Evolutionary conservation across 2,888 invertebrate species (phyloP).

Genomic region (Melinopterus prodromus): DNA sequence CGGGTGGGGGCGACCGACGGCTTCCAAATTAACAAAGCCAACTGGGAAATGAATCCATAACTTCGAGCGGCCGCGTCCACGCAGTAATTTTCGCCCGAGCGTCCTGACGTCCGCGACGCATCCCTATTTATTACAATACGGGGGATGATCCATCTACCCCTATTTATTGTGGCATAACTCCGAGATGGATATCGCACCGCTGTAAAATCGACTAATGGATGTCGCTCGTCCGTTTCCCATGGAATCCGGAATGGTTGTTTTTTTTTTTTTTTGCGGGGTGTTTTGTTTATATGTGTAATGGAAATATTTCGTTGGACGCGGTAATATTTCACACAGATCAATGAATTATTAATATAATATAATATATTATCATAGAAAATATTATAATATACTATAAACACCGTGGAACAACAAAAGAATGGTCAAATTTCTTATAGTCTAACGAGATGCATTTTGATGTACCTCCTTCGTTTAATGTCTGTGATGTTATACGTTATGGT

Average conservation of each 20-base stretch:
- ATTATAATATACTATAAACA: too few species aligned
- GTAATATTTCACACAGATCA: too few species aligned
- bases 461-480: too few species aligned
- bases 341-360: too few species aligned
- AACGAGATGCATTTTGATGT: too few species aligned
- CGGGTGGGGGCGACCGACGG: conserved; percentile 13
- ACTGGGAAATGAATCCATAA: conserved; percentile 35
- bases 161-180: background rate
- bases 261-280: background rate
- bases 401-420: too few species aligned
- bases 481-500: too few species aligned
- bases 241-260: background rate
- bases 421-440: too few species aligned
- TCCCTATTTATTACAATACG: conserved; percentile 20
- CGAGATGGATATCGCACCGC: background rate
- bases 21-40: conserved; percentile 32
- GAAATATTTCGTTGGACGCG: background rate
- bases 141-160: background rate
- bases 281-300: background rate
- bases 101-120: background rate
- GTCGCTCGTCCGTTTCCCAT: background rate
- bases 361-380: too few species aligned
- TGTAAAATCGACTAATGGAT: background rate
- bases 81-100: conserved; percentile 28
- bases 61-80: conserved; percentile 10